Evolutionary conservation across 2,888 invertebrate species (phyloP).

Genomic region (Eulithis testata): DNA sequence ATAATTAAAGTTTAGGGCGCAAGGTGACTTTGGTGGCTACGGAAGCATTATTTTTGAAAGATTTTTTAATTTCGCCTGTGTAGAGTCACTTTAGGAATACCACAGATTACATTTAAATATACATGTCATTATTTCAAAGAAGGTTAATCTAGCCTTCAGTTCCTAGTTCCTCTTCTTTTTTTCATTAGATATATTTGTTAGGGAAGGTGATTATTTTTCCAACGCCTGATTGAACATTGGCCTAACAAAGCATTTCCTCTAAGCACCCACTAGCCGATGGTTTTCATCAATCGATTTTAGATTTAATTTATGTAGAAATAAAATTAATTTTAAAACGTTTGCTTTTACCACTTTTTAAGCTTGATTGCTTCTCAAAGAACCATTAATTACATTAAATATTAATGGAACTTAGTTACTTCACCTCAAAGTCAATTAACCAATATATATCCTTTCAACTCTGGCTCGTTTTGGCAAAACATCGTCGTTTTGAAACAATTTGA

Average conservation of each 20-base stretch:
- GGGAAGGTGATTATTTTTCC: background rate
- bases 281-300: background rate
- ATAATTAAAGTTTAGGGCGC: constrained; percentile 3
- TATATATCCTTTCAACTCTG: constrained; percentile 23
- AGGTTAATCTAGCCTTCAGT: too few relatives aligned
- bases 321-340: background rate
- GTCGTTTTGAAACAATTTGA: constrained; percentile 1
- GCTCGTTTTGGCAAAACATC: background rate
- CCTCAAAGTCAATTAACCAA: constrained; percentile 36
- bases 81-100: background rate
- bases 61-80: background rate
- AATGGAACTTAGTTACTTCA: constrained; percentile 39
- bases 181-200: too few relatives aligned
- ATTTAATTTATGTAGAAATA: background rate
- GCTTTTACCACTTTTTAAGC: constrained; percentile 27
- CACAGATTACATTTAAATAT: too few relatives aligned
- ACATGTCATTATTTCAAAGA: too few relatives aligned
- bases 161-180: too few relatives aligned
- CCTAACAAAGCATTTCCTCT: background rate
- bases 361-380: constrained; percentile 35
- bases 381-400: constrained; percentile 40
- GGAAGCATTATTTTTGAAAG: background rate
- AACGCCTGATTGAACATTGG: background rate
- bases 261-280: too few relatives aligned
- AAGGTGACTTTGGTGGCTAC: background rate